A percentile compares a stretch with the other conserved stretches of the same genome.
These are phyloP conservation scores for Pandemis corylana DNA, from an alignment of 2,888 invertebrate genomes.

Conservation along the genomic window DNA sequence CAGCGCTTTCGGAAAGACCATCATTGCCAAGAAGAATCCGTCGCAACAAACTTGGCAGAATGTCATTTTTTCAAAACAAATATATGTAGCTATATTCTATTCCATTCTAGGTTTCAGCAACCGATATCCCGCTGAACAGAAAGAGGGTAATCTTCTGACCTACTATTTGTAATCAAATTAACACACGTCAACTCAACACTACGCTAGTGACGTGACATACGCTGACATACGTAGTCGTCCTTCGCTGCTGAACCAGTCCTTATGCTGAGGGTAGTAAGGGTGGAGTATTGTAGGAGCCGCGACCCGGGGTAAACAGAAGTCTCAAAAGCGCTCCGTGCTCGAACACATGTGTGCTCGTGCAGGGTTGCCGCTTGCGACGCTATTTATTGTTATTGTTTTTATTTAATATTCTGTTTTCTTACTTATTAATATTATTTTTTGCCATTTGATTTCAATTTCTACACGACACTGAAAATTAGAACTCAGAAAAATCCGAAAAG, in stretches of 20 bases:
- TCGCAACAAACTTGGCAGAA: too few relatives aligned
- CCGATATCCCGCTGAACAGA: slow-evolving; percentile 3
- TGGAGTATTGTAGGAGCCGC: slow-evolving; percentile 1
- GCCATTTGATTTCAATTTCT: too few relatives aligned
- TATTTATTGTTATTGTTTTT: too few relatives aligned
- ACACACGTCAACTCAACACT: slow-evolving; percentile 39
- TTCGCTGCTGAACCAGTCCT: not conserved
- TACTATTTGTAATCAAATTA: slow-evolving; percentile 39
- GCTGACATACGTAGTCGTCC: slow-evolving; percentile 16
- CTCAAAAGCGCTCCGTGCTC: slow-evolving; percentile 40
- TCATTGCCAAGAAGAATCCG: too few relatives aligned
- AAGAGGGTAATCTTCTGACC: slow-evolving; percentile 35
- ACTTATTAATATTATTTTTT: too few relatives aligned
- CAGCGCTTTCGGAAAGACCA: too few relatives aligned
- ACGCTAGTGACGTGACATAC: slow-evolving; percentile 20
- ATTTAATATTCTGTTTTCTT: too few relatives aligned
- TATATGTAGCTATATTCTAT: too few relatives aligned
- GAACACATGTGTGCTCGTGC: slow-evolving; percentile 35
- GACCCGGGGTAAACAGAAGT: slow-evolving; percentile 40
- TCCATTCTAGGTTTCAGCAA: not conserved
- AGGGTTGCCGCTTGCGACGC: slow-evolving; percentile 22
- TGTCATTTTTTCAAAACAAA: too few relatives aligned
- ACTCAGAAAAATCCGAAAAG: too few relatives aligned
- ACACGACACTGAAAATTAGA: too few relatives aligned
- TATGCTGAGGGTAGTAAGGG: slow-evolving; percentile 9